Conservation (phyloP, 2,888 invertebrate species). For the Noctuana brunneofusca region DNA sequence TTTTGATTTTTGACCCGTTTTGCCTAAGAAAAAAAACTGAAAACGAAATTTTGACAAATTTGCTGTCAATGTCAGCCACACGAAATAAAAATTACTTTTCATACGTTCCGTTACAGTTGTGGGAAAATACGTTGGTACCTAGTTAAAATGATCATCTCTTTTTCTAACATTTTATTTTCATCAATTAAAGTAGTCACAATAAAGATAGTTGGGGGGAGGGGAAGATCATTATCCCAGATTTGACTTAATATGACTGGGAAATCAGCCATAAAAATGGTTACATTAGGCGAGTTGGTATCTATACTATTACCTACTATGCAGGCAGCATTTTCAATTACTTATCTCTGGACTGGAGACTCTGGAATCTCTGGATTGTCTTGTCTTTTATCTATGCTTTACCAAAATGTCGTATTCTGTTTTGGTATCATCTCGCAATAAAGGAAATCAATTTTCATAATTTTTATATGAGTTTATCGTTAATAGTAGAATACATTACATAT, state of each 20-base stretch:
- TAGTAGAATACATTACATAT: constrained; percentile 47
- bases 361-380: too few species aligned
- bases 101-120: constrained; percentile 43
- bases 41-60: constrained; percentile 63
- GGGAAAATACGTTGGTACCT: too few species aligned
- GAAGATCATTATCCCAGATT: too few species aligned
- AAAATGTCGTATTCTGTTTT: constrained; percentile 81
- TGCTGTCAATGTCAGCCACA: constrained; percentile 60
- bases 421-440: constrained; percentile 69
- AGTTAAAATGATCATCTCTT: too few species aligned
- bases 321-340: constrained; percentile 19
- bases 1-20: constrained; percentile 48
- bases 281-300: too few species aligned
- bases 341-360: neutral
- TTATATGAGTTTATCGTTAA: constrained; percentile 54
- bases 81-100: constrained; percentile 48
- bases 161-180: too few species aligned
- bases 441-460: constrained; percentile 65
- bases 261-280: too few species aligned
- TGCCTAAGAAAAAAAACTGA: constrained; percentile 49
- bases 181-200: too few species aligned
- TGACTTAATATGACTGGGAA: too few species aligned
- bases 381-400: constrained; percentile 40
- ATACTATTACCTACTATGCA: neutral
- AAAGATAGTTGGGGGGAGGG: too few species aligned